phyloP scores from a whole-genome alignment of 1,140 invertebrate species.

The Argopecten irradians region DNA sequence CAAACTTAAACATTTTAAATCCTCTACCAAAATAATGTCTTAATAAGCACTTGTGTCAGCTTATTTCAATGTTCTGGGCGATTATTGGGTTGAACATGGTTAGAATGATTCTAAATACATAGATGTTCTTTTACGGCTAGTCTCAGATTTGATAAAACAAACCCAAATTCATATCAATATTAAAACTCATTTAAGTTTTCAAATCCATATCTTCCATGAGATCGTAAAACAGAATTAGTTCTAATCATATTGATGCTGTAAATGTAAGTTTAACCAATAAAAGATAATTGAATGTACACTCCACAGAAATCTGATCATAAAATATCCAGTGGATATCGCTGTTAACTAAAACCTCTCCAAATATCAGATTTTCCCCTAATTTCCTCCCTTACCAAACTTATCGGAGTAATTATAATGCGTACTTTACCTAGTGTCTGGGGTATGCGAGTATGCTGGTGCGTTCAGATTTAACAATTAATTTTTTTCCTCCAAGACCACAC shows the following conservation, averaged over 20 bases:
- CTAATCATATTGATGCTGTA: neutral
- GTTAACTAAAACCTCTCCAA: neutral
- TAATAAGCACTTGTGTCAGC: no score
- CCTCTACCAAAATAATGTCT: no score
- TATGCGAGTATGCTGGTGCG: slow-evolving; percentile 2
- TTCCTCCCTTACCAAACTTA: slow-evolving; percentile 11
- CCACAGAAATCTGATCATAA: neutral
- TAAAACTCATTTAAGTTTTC: neutral
- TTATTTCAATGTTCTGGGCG: no score
- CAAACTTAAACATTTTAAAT: no score
- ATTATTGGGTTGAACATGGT: no score
- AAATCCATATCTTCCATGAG: neutral
- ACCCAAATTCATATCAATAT: neutral
- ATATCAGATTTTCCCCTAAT: neutral
- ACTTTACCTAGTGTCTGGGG: neutral
- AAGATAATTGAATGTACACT: neutral
- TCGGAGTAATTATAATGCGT: neutral
- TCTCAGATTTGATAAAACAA: no score
- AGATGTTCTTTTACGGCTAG: no score
- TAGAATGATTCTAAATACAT: no score
- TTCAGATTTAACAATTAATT: neutral
- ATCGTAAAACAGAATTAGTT: neutral
- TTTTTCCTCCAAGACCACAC: neutral
- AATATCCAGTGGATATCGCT: neutral
- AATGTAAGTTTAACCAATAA: neutral